phyloP scores from a whole-genome alignment of 2,797 vertebrate species.

The Antrozous pallidus region DNA sequence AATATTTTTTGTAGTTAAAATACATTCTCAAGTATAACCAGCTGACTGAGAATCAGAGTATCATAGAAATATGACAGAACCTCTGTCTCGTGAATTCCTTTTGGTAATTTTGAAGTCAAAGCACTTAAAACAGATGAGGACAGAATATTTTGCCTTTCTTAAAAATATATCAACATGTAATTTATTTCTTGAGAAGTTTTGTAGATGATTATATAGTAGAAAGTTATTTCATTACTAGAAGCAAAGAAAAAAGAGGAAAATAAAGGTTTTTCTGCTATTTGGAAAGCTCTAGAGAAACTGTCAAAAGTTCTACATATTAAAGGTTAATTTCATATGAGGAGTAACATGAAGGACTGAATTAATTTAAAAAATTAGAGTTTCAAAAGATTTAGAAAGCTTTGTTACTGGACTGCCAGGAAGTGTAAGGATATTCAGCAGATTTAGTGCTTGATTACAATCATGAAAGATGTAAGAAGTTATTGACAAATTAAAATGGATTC shows the following conservation, averaged over 20 bases:
- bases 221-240: not conserved
- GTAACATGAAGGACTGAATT: not conserved
- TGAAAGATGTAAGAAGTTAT: slow-evolving; percentile 13
- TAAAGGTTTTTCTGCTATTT: not conserved
- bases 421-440: not conserved
- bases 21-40: slow-evolving; percentile 56
- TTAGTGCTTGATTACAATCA: slow-evolving; percentile 36
- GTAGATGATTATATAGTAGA: not conserved
- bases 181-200: slow-evolving; percentile 7
- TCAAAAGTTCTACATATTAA: not conserved
- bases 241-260: slow-evolving; percentile 10
- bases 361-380: not conserved
- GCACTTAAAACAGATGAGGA: not conserved
- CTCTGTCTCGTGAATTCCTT: not conserved
- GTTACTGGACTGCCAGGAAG: not conserved
- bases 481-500: slow-evolving; percentile 59
- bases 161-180: slow-evolving; percentile 11
- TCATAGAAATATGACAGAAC: not conserved
- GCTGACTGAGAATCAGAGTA: not conserved
- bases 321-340: not conserved
- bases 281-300: not conserved
- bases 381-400: not conserved
- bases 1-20: slow-evolving; percentile 55
- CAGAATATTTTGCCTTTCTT: not conserved
- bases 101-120: slow-evolving; percentile 30